Evolutionary conservation across 2,888 invertebrate genomes (phyloP).

Genomic region (Acanthosepion lycidas): DNA sequence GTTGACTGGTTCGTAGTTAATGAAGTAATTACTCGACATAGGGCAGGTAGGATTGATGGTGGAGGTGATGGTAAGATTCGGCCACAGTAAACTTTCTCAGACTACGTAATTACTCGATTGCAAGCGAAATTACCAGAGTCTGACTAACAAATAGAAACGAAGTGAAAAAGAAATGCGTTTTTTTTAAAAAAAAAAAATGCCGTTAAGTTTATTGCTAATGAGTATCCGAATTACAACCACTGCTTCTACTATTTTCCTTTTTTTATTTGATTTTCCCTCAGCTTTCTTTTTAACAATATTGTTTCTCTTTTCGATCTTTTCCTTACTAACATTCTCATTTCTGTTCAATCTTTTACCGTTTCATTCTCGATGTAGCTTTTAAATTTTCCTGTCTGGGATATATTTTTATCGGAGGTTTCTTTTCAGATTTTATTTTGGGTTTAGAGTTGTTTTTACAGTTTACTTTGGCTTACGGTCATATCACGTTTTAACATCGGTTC

Average conservation of each 20-base stretch:
- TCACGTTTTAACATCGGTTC: too few species aligned
- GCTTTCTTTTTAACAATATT: background rate
- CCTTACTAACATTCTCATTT: background rate
- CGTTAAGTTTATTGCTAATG: slow-evolving; percentile 9
- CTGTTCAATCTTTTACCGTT: background rate
- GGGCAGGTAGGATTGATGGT: background rate
- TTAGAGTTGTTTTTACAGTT: background rate
- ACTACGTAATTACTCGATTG: background rate
- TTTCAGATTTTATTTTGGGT: background rate
- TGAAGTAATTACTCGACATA: background rate
- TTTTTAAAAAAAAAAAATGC: background rate
- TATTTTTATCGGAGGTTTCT: background rate
- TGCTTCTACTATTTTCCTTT: background rate
- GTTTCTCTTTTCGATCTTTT: background rate
- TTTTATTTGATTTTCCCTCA: background rate
- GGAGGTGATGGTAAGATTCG: background rate
- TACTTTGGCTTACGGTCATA: too few species aligned
- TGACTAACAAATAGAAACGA: slow-evolving; percentile 13
- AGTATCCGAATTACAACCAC: slow-evolving; percentile 4
- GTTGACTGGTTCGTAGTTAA: background rate
- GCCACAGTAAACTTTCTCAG: background rate
- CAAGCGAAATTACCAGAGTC: background rate
- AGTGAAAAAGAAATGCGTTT: background rate
- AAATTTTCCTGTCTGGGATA: background rate
- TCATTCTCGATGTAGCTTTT: background rate